These are phyloP conservation scores for Mus caroli DNA, from an alignment of 2,797 vertebrate species.

Conservation along the genomic window DNA sequence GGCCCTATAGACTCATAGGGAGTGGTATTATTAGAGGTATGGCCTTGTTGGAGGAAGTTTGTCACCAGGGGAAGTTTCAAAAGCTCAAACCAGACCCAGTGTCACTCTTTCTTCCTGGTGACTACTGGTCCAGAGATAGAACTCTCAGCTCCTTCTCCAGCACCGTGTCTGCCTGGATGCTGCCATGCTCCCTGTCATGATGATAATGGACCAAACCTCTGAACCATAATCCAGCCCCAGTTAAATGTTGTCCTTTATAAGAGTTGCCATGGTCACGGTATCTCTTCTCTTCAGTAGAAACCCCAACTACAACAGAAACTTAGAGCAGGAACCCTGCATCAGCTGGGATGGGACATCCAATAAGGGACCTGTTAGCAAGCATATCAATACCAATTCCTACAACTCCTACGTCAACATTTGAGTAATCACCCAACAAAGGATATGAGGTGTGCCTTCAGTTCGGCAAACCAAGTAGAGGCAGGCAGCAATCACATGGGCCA, in stretches of 20 bases:
- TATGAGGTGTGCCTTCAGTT: conserved; percentile 98
- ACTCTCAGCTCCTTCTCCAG: background rate
- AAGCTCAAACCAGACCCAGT: background rate
- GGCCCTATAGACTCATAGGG: background rate
- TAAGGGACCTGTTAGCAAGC: background rate
- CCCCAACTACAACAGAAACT: background rate
- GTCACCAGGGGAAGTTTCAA: background rate
- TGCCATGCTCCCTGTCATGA: background rate
- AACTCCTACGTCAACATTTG: accelerated
- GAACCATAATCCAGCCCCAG: background rate
- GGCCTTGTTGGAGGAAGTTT: background rate
- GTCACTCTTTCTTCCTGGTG: background rate
- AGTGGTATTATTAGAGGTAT: background rate
- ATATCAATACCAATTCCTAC: no score
- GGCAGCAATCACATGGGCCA: conserved; percentile 94
- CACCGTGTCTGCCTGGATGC: background rate
- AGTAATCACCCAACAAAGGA: conserved; percentile 89
- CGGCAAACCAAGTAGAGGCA: conserved; percentile 98
- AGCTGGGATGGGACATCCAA: accelerated
- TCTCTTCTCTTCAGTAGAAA: background rate
- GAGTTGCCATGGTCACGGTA: no score
- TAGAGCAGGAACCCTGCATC: background rate
- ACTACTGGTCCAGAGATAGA: background rate
- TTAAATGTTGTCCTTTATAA: background rate
- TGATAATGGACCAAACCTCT: background rate